Evolutionary conservation across 2,797 vertebrate species (phyloP).

Genomic region (Xiphorhynchus erythropygius): DNA sequence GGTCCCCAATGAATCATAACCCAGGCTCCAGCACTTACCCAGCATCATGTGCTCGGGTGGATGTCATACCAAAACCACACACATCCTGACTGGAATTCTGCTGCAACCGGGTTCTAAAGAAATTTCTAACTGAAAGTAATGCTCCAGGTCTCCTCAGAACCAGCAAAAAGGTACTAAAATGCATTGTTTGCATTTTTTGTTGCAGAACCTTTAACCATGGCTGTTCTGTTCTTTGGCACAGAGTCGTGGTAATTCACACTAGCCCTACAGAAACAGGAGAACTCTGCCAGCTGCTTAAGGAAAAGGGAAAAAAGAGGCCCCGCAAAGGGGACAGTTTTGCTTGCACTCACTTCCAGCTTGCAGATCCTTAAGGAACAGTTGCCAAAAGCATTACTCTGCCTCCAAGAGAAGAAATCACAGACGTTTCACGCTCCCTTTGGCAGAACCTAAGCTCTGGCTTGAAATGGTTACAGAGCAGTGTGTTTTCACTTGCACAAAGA

Average conservation of each 20-base stretch:
- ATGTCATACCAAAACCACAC: constrained; percentile 45
- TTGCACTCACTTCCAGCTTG: neutral
- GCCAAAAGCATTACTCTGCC: neutral
- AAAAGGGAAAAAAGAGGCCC: constrained; percentile 45
- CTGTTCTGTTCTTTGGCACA: neutral
- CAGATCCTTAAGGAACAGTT: neutral
- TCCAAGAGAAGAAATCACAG: constrained; percentile 11
- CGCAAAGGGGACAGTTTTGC: neutral
- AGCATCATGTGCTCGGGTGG: constrained; percentile 35
- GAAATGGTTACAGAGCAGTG: neutral
- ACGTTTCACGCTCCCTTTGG: neutral
- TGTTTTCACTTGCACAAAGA: neutral
- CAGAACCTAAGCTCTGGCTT: neutral
- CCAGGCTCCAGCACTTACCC: constrained; percentile 15
- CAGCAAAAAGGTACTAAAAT: neutral
- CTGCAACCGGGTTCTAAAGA: neutral
- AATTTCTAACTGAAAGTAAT: neutral
- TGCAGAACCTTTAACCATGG: neutral
- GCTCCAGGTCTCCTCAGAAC: neutral
- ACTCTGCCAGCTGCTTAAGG: constrained; percentile 71
- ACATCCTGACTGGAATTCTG: constrained; percentile 35
- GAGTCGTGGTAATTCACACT: constrained; percentile 2
- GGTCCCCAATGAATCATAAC: constrained; percentile 45
- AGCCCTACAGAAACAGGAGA: constrained; percentile 19
- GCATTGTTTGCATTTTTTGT: neutral